Evolutionary conservation across 2,888 invertebrate genomes (phyloP).

Genomic region (Cyrtodaria siliqua): DNA sequence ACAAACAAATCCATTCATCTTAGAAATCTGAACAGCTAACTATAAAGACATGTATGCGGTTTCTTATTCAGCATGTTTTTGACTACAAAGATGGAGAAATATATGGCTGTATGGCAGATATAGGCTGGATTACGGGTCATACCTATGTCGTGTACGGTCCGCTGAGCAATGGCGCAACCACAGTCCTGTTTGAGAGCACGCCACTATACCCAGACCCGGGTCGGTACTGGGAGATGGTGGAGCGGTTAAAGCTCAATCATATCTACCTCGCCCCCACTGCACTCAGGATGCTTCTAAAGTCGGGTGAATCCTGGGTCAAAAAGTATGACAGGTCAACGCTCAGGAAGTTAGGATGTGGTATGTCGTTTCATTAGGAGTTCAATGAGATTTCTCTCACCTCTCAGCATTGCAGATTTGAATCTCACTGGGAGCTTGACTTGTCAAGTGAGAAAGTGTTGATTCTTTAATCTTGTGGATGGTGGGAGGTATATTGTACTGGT

Average conservation of each 20-base stretch:
- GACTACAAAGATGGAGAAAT: constrained; percentile 86
- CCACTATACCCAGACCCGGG: constrained; percentile 87
- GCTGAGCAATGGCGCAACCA: constrained; percentile 87
- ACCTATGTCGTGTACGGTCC: constrained; percentile 87
- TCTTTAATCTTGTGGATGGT: no score
- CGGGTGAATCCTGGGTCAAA: constrained; percentile 85
- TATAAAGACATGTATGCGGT: no score
- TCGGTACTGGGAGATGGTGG: constrained; percentile 87
- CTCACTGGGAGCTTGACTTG: no score
- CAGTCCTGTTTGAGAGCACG: constrained; percentile 87
- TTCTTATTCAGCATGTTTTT: constrained; percentile 87
- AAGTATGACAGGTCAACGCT: constrained; percentile 86
- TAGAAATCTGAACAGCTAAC: no score
- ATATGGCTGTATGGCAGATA: constrained; percentile 87
- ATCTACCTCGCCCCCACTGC: constrained; percentile 88
- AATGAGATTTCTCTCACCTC: no score
- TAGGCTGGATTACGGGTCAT: constrained; percentile 87
- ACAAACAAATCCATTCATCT: no score
- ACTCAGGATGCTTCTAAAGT: constrained; percentile 86
- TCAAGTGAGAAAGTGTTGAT: no score
- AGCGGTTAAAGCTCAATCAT: constrained; percentile 86
- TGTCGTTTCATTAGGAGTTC: no score
- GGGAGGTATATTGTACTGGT: no score
- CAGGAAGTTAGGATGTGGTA: constrained; percentile 78
- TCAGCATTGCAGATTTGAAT: no score